Evolutionary conservation across 1,140 invertebrate species (phyloP).

Genomic region (Psix sp.): DNA sequence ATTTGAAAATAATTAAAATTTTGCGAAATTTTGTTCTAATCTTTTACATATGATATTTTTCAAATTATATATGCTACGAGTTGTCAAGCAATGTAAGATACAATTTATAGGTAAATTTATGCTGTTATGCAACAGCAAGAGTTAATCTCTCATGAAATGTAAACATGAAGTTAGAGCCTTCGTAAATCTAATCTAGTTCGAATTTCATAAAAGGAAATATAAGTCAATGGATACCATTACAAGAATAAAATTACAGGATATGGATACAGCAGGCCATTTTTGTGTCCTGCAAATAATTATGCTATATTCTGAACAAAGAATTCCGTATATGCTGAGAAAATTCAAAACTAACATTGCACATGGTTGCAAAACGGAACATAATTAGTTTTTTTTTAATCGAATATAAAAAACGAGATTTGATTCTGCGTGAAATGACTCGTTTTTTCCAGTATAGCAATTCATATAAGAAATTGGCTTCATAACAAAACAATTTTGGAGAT

Average conservation of each 20-base stretch:
- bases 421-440: no score
- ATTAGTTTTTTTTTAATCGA: no score
- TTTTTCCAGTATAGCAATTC: no score
- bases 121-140: conserved; percentile 22
- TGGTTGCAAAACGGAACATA: no score
- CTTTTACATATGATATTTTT: no score
- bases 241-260: conserved; percentile 36
- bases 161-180: conserved; percentile 35
- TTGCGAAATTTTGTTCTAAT: no score
- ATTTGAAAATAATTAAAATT: no score
- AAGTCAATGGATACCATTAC: conserved; percentile 47
- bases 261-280: conserved; percentile 11
- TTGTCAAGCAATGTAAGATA: no score
- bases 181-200: conserved; percentile 37
- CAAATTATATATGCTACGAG: no score
- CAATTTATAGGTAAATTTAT: conserved; percentile 10
- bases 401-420: no score
- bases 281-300: conserved; percentile 1
- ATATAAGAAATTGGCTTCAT: not conserved
- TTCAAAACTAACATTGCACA: no score
- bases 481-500: conserved; percentile 6
- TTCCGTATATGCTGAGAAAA: not conserved
- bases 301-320: not conserved
- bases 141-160: conserved; percentile 45
- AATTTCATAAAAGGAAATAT: conserved; percentile 54